Evolutionary conservation across 2,113 vertebrate genomes (phyloP).

Genomic region (Catharus bicknelli): DNA sequence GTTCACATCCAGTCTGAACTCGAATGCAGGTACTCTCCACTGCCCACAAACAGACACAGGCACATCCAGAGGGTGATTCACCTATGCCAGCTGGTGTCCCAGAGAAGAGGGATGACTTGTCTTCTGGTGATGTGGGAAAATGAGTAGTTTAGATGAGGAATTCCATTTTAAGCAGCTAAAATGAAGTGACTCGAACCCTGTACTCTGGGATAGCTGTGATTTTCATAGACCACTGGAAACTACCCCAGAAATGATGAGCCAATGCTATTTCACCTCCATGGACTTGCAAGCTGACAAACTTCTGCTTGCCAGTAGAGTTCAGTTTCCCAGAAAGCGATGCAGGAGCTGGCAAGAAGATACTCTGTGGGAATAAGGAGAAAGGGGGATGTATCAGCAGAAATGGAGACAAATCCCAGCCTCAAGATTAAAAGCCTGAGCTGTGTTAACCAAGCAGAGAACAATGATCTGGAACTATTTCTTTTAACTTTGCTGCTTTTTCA

Average conservation of each 20-base stretch:
- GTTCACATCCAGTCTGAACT: background rate
- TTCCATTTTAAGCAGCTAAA: background rate
- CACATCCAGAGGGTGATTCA: background rate
- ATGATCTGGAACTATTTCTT: background rate
- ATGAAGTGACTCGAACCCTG: background rate
- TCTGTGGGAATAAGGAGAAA: background rate
- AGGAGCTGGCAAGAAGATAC: background rate
- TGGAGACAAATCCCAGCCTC: background rate
- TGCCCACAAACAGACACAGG: background rate
- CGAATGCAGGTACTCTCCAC: background rate
- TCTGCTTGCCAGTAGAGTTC: background rate
- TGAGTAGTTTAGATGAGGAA: background rate
- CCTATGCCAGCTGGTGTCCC: background rate
- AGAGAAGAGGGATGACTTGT: background rate
- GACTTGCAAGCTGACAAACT: background rate
- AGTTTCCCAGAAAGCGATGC: slow-evolving; percentile 4
- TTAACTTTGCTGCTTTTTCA: background rate
- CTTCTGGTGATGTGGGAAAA: background rate
- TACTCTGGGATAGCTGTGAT: background rate
- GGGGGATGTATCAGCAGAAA: background rate
- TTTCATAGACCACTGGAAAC: background rate
- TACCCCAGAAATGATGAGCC: background rate
- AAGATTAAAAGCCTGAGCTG: background rate
- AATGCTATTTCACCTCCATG: background rate
- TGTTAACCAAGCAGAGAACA: background rate